Evolutionary conservation across 2,797 vertebrate genomes (phyloP).

Genomic region (Lophotriccus pileatus): DNA sequence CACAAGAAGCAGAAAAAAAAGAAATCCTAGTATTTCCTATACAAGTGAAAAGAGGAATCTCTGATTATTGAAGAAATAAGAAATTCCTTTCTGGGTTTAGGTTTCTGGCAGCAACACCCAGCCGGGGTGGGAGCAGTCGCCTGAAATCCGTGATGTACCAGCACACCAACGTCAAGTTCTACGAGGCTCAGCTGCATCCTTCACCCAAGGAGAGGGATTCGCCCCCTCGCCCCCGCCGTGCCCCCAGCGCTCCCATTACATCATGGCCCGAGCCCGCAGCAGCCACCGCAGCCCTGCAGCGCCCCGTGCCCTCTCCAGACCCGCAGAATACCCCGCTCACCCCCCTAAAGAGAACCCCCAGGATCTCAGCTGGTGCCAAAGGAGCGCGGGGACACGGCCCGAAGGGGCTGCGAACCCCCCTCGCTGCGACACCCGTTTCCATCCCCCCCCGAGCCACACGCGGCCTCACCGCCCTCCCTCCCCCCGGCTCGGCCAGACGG

Average conservation of each 20-base stretch:
- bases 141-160: neutral
- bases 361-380: neutral
- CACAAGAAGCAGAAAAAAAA: conserved; percentile 1
- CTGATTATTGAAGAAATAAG: neutral
- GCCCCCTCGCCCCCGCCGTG: neutral
- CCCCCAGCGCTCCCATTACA: conserved; percentile 32
- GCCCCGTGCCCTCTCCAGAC: neutral
- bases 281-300: conserved; percentile 5
- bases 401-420: neutral
- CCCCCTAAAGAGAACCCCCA: neutral
- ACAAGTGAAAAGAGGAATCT: conserved; percentile 37
- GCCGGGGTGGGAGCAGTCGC: neutral
- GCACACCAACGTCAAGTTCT: neutral
- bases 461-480: neutral
- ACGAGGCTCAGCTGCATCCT: neutral
- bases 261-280: conserved; percentile 3
- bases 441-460: neutral
- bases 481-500: neutral
- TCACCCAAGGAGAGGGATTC: neutral
- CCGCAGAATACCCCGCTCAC: neutral
- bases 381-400: neutral
- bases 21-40: conserved; percentile 49
- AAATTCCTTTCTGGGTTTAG: conserved; percentile 2
- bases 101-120: neutral
- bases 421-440: neutral